phyloP scores from a whole-genome alignment of 2,888 invertebrate species.

The Dryobotodes eremita region DNA sequence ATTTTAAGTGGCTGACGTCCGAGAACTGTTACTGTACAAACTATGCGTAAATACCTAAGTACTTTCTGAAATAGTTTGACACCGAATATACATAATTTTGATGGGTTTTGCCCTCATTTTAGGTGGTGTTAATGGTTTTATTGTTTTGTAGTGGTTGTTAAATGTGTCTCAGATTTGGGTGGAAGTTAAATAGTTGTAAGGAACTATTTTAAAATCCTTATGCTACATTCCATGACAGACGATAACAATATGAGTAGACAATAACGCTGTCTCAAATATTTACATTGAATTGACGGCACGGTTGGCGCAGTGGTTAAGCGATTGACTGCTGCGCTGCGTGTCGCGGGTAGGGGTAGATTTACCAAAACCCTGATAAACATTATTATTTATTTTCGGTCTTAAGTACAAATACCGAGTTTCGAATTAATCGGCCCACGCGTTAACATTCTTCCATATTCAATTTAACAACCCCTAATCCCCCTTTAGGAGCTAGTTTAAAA shows the following conservation, averaged over 20 bases:
- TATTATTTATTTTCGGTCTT: too few relatives aligned
- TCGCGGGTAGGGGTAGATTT: too few relatives aligned
- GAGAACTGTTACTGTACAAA: slow-evolving; percentile 3
- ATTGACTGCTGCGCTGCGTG: too few relatives aligned
- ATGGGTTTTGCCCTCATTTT: slow-evolving; percentile 8
- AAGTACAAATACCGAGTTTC: too few relatives aligned
- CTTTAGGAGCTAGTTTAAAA: too few relatives aligned
- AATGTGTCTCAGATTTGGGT: neutral
- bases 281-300: too few relatives aligned
- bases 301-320: too few relatives aligned
- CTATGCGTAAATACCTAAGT: slow-evolving; percentile 17
- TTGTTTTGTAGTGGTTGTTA: neutral
- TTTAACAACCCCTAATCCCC: too few relatives aligned
- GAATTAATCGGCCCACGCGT: too few relatives aligned
- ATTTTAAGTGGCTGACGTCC: slow-evolving; percentile 55
- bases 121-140: slow-evolving; percentile 16
- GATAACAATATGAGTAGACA: neutral
- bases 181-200: neutral
- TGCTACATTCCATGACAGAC: neutral
- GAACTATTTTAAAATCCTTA: neutral
- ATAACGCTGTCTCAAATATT: neutral
- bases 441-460: too few relatives aligned
- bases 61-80: slow-evolving; percentile 31
- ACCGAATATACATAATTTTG: slow-evolving; percentile 13
- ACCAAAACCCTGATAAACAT: too few relatives aligned